A percentile compares a stretch with the other conserved stretches of the same genome.
Evolutionary conservation across 2,113 vertebrate species (phyloP).

Genomic region (Halichoeres trimaculatus): DNA sequence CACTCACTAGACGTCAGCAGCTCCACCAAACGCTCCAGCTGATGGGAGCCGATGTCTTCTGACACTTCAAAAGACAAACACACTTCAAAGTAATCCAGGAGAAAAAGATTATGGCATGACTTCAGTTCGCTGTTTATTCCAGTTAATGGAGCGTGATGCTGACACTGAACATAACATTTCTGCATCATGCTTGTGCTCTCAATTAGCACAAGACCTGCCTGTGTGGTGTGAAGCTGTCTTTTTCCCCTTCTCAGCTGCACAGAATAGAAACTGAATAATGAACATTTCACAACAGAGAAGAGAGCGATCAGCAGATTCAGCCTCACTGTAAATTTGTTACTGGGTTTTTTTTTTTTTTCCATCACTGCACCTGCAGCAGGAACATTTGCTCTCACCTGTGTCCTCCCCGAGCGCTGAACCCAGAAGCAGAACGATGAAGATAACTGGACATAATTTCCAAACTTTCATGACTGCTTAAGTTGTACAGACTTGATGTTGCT

Average conservation of each 20-base stretch:
- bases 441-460: constrained; percentile 12
- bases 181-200: constrained; percentile 21
- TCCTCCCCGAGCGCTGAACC: constrained; percentile 56
- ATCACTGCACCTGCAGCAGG: background rate
- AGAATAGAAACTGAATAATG: constrained; percentile 47
- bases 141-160: constrained; percentile 38
- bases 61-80: constrained; percentile 56
- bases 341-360: background rate
- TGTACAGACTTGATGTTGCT: background rate
- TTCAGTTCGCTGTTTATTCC: background rate
- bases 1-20: constrained; percentile 78
- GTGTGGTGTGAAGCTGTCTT: constrained; percentile 35
- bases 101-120: background rate
- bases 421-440: constrained; percentile 35
- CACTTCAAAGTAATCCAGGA: background rate
- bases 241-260: constrained; percentile 17
- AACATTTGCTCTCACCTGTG: constrained; percentile 75
- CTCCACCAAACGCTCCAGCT: constrained; percentile 78
- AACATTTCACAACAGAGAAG: constrained; percentile 36
- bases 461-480: constrained; percentile 39
- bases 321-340: background rate
- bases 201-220: constrained; percentile 48
- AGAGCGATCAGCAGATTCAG: constrained; percentile 21
- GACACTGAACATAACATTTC: constrained; percentile 31
- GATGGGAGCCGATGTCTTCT: constrained; percentile 71